Evolutionary conservation across 2,113 vertebrate genomes (phyloP).

Genomic region (Cichladusa arquata): DNA sequence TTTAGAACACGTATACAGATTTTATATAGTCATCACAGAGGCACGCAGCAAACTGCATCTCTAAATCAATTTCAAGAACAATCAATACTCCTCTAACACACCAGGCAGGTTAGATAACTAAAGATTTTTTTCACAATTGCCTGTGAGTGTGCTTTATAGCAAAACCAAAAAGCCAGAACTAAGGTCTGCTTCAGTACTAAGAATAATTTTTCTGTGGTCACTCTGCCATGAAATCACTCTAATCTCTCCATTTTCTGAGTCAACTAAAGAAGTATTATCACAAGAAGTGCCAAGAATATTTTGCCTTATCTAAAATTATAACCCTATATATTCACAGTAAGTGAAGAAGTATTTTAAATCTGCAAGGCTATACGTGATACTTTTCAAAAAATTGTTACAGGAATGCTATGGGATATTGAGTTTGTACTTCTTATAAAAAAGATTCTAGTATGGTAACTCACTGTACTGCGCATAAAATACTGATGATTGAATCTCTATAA

Average conservation of each 20-base stretch:
- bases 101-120: neutral
- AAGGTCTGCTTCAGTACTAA: neutral
- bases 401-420: neutral
- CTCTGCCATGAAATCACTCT: slow-evolving; percentile 15
- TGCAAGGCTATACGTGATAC: neutral
- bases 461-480: neutral
- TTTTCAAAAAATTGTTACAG: neutral
- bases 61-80: neutral
- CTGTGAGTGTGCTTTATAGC: neutral
- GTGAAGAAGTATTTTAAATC: neutral
- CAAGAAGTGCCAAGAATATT: slow-evolving; percentile 1
- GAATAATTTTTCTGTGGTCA: neutral
- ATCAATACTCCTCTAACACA: neutral
- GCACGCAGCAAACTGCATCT: neutral
- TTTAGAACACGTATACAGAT: neutral
- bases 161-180: neutral
- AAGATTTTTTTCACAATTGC: neutral
- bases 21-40: neutral
- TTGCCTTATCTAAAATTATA: slow-evolving; percentile 31
- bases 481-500: neutral
- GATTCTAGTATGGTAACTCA: neutral
- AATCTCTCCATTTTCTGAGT: slow-evolving; percentile 1
- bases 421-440: neutral
- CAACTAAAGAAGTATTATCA: neutral
- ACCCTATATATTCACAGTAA: neutral